These are phyloP conservation scores for Epistrophella euchroma DNA, from an alignment of 2,888 invertebrate species.

Conservation along the genomic window DNA sequence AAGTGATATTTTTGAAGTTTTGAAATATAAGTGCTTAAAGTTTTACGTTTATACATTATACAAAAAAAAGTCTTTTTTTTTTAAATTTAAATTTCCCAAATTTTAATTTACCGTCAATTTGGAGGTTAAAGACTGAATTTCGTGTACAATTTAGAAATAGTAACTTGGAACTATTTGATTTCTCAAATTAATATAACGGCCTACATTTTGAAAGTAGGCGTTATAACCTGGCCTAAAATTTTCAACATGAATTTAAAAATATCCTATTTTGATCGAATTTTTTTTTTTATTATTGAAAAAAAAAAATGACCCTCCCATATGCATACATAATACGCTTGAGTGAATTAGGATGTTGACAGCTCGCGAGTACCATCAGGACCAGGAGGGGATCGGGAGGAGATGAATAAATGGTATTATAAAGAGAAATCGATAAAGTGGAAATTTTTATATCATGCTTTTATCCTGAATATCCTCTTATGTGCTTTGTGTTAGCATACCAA, in stretches of 20 bases:
- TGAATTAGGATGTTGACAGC: constrained; percentile 34
- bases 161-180: background rate
- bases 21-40: too few relatives aligned
- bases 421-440: constrained; percentile 56
- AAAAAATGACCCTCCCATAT: constrained; percentile 17
- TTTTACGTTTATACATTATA: too few relatives aligned
- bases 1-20: too few relatives aligned
- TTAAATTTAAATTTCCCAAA: too few relatives aligned
- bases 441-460: constrained; percentile 40
- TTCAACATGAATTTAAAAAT: background rate
- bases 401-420: constrained; percentile 20
- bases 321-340: constrained; percentile 5
- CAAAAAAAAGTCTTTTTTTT: too few relatives aligned
- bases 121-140: too few relatives aligned
- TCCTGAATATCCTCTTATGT: constrained; percentile 62
- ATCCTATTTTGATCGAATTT: background rate
- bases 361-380: background rate
- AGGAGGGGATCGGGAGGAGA: background rate
- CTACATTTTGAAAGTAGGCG: background rate
- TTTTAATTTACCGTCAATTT: too few relatives aligned
- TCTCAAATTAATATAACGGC: background rate
- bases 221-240: background rate
- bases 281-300: background rate
- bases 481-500: constrained; percentile 37
- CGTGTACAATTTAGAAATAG: background rate